These are phyloP conservation scores for Synergus japonicus DNA, from an alignment of 2,888 invertebrate genomes.

Conservation along the genomic window DNA sequence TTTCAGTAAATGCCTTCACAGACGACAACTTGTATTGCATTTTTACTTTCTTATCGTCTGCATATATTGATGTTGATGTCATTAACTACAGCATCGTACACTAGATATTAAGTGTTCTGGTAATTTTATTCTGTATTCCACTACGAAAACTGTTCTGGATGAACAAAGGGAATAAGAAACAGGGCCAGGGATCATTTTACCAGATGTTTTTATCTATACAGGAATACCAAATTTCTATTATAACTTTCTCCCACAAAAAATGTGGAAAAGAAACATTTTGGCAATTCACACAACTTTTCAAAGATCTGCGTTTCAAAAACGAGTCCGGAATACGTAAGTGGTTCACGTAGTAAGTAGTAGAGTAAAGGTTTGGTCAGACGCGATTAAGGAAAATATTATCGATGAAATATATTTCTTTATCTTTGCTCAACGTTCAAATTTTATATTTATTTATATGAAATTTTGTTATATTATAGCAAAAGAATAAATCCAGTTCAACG, in stretches of 20 bases:
- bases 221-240: neutral
- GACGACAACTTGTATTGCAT: conserved; percentile 48
- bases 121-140: no score
- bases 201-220: neutral
- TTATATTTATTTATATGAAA: neutral
- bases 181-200: neutral
- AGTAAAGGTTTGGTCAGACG: conserved; percentile 21
- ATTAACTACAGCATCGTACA: neutral
- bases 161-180: no score
- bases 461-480: neutral
- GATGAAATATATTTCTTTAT: conserved; percentile 2
- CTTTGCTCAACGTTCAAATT: neutral
- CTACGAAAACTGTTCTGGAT: no score
- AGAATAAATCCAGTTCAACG: neutral
- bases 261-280: neutral
- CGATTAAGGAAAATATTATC: neutral
- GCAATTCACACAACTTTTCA: neutral
- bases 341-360: conserved; percentile 9
- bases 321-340: conserved; percentile 5
- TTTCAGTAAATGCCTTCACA: conserved; percentile 45
- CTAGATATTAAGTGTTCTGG: neutral
- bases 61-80: conserved; percentile 5
- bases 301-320: neutral
- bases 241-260: neutral
- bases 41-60: conserved; percentile 23